phyloP scores from a whole-genome alignment of 2,888 invertebrate species.

The Schizotus pectinicornis region DNA sequence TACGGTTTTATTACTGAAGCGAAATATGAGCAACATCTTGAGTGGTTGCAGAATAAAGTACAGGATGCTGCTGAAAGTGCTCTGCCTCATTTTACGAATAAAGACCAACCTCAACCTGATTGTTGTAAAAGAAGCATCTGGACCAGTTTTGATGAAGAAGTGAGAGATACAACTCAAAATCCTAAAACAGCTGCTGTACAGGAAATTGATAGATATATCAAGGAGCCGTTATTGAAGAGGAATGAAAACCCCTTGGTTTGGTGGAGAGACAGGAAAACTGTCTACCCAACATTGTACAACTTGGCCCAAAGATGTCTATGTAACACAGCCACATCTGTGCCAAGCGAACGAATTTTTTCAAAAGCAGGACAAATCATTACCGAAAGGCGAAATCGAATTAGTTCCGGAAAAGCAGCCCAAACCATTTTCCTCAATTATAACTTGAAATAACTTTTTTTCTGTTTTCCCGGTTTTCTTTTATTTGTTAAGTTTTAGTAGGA shows the following conservation, averaged over 20 bases:
- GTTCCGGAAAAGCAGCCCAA: constrained; percentile 32
- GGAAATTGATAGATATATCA: constrained; percentile 22
- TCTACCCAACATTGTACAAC: constrained; percentile 19
- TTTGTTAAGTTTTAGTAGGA: too few species aligned
- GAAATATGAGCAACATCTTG: neutral
- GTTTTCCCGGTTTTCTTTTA: too few species aligned
- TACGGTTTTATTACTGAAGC: neutral
- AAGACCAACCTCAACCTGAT: too few species aligned
- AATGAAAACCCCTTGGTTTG: constrained; percentile 15
- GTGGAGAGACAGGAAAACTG: constrained; percentile 14
- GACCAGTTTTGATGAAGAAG: constrained; percentile 12
- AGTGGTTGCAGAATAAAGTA: neutral
- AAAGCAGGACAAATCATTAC: constrained; percentile 37
- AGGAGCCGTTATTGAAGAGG: constrained; percentile 16
- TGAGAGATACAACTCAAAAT: neutral
- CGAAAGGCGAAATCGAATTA: constrained; percentile 37
- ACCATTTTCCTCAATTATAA: constrained; percentile 25
- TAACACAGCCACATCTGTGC: constrained; percentile 41
- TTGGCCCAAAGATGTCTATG: constrained; percentile 26
- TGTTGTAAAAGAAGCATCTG: too few species aligned
- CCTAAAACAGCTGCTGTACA: constrained; percentile 5
- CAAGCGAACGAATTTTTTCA: constrained; percentile 42
- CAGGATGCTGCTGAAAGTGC: too few species aligned
- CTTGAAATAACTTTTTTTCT: constrained; percentile 12
- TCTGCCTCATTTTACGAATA: too few species aligned